These are phyloP conservation scores for Thunnus maccoyii DNA, from an alignment of 2,113 vertebrate genomes.

Conservation along the genomic window DNA sequence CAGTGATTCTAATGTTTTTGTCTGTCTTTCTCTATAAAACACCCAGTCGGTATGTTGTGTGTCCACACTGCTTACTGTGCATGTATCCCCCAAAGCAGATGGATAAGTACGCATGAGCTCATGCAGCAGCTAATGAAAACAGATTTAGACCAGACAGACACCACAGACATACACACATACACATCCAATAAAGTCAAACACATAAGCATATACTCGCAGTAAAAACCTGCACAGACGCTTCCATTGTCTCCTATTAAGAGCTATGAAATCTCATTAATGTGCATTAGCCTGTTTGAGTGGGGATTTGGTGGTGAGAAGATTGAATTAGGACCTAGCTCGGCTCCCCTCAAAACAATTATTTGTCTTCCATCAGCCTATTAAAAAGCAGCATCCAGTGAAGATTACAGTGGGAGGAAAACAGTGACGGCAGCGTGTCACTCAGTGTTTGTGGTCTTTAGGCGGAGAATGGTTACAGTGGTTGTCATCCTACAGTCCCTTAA, in stretches of 20 bases:
- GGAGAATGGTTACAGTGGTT: slow-evolving; percentile 13
- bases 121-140: slow-evolving; percentile 60
- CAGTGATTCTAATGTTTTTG: slow-evolving; percentile 24
- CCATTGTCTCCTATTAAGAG: slow-evolving; percentile 76
- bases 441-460: slow-evolving; percentile 37
- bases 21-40: slow-evolving; percentile 17
- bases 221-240: slow-evolving; percentile 49
- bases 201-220: slow-evolving; percentile 1
- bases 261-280: slow-evolving; percentile 82
- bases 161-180: slow-evolving; percentile 21
- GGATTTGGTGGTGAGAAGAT: slow-evolving; percentile 75
- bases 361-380: slow-evolving; percentile 69
- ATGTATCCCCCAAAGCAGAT: slow-evolving; percentile 58
- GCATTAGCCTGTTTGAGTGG: slow-evolving; percentile 75
- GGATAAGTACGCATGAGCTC: slow-evolving; percentile 54
- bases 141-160: slow-evolving; percentile 59
- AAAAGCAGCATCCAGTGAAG: slow-evolving; percentile 59
- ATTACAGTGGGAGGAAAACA: slow-evolving; percentile 52
- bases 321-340: slow-evolving; percentile 73
- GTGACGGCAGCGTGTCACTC: slow-evolving; percentile 45
- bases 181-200: slow-evolving; percentile 39
- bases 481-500: slow-evolving; percentile 26
- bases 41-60: slow-evolving; percentile 31
- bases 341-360: slow-evolving; percentile 76
- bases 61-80: slow-evolving; percentile 25